Evolutionary conservation across 1,140 invertebrate genomes (phyloP), one percentile per base, ranked within the genome.

Genomic region (Sarcophaga bullata): DNA sequence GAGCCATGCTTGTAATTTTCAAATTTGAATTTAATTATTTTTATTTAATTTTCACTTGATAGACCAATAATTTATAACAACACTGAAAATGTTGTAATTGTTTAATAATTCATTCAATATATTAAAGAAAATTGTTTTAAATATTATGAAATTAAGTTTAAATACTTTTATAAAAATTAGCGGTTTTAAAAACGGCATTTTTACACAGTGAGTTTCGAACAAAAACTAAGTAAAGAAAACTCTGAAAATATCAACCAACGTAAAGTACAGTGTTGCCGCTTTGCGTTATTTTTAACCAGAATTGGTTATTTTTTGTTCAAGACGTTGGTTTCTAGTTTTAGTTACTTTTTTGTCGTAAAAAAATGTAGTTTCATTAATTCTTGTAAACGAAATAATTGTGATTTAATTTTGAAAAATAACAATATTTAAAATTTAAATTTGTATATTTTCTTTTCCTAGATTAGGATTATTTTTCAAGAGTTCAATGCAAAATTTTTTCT

Each of bases 161-260:
- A 78, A 78, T 8, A 9, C 75, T 78, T 78, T 78, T 11, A 52
- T 0, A 50, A 52, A 78, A 78, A 78, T 78, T 78, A 78, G 75
- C 75, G 75, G 75, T 78, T 78, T 52, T 50, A 50, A 52, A 78
- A 78, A 78, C 75, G 75, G 75, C 75, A 78, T 78, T 78, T 78
- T 78, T 50, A 37, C 25, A 37, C 19, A 25, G 62, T 9, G 62
- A 68, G 17, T 68, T 68, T 81, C 50, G 73, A 81, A 72, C 73
- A 9, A 73, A 75, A 73, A 75, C 52, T 49, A 73, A 82, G 85
- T 85, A 86, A 82, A 86, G 85, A 85, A 86, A 88, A 85, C 84
- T 73, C 25, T 37, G 25, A 37, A 37, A 37, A 37, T 37, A 1
- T 37, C 4, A 37, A 37, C 1, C 25, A 37, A 37, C 25, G 25